Evolutionary conservation across 2,888 invertebrate species (phyloP), one percentile per base, ranked within the genome.

Genomic region (Gymnocheta viridis): DNA sequence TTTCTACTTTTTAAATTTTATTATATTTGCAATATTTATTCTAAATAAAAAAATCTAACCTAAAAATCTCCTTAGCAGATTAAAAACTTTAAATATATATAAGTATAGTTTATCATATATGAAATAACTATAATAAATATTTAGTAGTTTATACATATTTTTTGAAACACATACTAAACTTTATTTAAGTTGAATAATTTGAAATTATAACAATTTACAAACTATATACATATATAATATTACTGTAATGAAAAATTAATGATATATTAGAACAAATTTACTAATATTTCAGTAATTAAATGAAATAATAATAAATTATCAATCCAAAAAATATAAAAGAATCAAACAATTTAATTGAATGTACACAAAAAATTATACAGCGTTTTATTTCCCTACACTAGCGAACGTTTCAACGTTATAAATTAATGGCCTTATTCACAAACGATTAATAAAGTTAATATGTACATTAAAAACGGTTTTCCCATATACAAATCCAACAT

Each of bases 231-330:
- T 72, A 66, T n/a, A 74, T 62, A 73, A 73, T 81, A 60, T 54
- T 44, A 78, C 44, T 74, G 10, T 29, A 70, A 56, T 29, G 38
- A 72, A 51, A 38, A 24, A 44, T 51, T 62, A 49, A 60, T 74
- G 67, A 44, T 54, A 69, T 73, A 72, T 76, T 84, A 84, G 81
- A 84, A 67, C 56, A 81, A 84, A 84, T 80, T 83, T 83, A 83
- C 66, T 83, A 76, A 80, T 83, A 80, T 70, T 76, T 80, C 83
- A 80, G 70, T 49, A 76, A 76, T 70, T 24, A 3, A 67, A 47
- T 14, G 19, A 67, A 74, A 27, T 56, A 62, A n/a, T 22, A 72
- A 72, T 62, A 73, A 24, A 67, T 60, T 66, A 84, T 81, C 24
- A 56, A 35, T 14, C 19, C 12, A 51, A 29, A 70, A 41, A 12